Evolutionary conservation across 1,140 invertebrate species (phyloP).

Genomic region (Cotesia typhae): DNA sequence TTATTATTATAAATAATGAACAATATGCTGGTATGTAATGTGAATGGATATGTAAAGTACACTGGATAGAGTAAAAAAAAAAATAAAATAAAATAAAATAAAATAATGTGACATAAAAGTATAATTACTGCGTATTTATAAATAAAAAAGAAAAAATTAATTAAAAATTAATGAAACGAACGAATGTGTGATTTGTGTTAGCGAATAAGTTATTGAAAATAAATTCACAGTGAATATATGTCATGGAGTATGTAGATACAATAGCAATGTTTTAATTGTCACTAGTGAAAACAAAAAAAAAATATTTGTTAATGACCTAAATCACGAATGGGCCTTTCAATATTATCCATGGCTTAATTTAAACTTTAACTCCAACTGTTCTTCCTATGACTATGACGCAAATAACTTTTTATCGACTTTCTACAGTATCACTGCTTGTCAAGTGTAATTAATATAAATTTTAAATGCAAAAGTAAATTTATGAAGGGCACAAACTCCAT

Average conservation of each 20-base stretch:
- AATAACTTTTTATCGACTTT: background rate
- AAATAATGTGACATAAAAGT: slow-evolving; percentile 21
- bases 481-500: background rate
- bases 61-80: slow-evolving; percentile 19
- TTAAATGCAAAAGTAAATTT: background rate
- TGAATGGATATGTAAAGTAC: slow-evolving; percentile 17
- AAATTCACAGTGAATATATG: background rate
- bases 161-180: background rate
- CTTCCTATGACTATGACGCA: background rate
- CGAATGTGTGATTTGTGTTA: slow-evolving; percentile 4
- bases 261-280: slow-evolving; percentile 31
- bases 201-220: background rate
- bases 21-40: slow-evolving; percentile 34
- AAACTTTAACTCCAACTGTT: slow-evolving; percentile 19
- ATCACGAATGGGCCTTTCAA: slow-evolving; percentile 48
- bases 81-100: slow-evolving; percentile 14
- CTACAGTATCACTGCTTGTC: background rate
- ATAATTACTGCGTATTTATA: background rate
- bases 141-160: background rate
- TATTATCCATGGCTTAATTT: slow-evolving; percentile 27
- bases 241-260: slow-evolving; percentile 23
- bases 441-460: slow-evolving; percentile 13
- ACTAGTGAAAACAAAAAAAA: slow-evolving; percentile 42
- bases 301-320: slow-evolving; percentile 44
- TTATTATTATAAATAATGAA: slow-evolving; percentile 15